Conservation (phyloP, 2,797 vertebrate species). For the Odontamblyopus rebecca region DNA sequence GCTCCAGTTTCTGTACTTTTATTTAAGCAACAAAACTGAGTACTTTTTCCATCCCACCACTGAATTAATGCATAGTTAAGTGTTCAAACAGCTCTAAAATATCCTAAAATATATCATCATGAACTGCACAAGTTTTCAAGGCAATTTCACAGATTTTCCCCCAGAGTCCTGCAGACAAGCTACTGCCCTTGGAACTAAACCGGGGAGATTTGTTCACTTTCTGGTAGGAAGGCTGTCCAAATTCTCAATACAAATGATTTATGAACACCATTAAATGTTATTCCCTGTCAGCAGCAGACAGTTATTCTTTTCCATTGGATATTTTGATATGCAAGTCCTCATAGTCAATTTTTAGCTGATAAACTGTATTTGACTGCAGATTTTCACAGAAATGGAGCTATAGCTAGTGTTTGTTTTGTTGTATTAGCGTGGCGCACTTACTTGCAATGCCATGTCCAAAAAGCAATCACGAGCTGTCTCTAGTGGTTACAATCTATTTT, state of each 20-base stretch:
- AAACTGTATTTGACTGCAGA: neutral
- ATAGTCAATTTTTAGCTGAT: neutral
- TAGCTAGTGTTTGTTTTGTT: neutral
- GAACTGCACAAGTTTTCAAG: constrained; percentile 1
- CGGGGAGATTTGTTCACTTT: neutral
- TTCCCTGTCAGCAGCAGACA: neutral
- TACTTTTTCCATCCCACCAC: no score
- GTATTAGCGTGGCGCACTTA: neutral
- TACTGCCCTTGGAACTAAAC: neutral
- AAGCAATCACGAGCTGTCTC: neutral
- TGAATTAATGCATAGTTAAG: neutral
- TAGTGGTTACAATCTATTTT: constrained; percentile 4
- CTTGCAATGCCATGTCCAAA: neutral
- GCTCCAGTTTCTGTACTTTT: no score
- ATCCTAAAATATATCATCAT: neutral
- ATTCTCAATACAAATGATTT: neutral
- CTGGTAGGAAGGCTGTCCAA: neutral
- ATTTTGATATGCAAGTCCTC: neutral
- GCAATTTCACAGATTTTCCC: neutral
- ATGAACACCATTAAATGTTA: neutral
- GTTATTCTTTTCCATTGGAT: neutral
- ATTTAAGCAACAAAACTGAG: no score
- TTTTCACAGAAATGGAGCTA: neutral
- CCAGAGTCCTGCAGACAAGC: neutral
- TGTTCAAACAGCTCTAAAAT: neutral